These are phyloP conservation scores for Avahi laniger DNA, from an alignment of 2,797 vertebrate species.

Conservation along the genomic window DNA sequence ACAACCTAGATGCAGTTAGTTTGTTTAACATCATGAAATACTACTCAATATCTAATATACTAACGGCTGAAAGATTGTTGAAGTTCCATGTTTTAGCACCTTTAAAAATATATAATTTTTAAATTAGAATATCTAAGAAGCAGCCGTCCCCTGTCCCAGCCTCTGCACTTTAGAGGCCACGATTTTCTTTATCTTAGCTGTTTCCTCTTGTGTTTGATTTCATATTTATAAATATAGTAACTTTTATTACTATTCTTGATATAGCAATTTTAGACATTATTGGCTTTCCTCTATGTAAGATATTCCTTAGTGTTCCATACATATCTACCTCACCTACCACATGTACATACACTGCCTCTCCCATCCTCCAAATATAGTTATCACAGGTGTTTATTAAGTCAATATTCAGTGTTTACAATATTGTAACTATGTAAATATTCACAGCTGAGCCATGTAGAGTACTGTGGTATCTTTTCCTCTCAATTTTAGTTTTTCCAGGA, in stretches of 20 bases:
- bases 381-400: slow-evolving; percentile 20
- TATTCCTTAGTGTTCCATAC: neutral
- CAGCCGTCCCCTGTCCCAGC: neutral
- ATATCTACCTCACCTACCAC: neutral
- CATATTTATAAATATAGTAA: slow-evolving; percentile 14
- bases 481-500: slow-evolving; percentile 28
- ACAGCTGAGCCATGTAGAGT: neutral
- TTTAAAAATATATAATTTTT: neutral
- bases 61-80: neutral
- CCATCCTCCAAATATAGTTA: neutral
- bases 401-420: neutral
- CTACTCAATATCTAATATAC: neutral
- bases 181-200: neutral
- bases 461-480: slow-evolving; percentile 1
- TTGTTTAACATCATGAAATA: slow-evolving; percentile 24
- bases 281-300: neutral
- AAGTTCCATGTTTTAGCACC: neutral
- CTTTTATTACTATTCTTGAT: neutral
- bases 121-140: slow-evolving; percentile 31
- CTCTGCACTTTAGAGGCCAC: neutral
- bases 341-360: neutral
- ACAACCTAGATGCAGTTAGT: slow-evolving; percentile 37
- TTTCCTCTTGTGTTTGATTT: neutral
- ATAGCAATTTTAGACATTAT: neutral
- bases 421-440: slow-evolving; percentile 26